phyloP scores from a whole-genome alignment of 2,888 invertebrate species.

The Abscondita cerata region DNA sequence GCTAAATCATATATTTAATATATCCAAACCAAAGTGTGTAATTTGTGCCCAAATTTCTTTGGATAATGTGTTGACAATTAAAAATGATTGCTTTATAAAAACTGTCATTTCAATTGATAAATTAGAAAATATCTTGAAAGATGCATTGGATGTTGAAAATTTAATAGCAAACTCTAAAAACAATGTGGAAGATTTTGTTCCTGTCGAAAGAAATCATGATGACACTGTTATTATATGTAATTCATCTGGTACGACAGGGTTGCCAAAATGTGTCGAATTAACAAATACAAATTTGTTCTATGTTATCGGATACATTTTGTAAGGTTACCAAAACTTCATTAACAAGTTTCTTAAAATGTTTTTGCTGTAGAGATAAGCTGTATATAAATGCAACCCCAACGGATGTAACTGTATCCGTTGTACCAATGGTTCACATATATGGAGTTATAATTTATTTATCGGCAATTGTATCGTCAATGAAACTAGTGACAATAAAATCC shows the following conservation, averaged over 20 bases:
- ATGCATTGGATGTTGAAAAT: too few relatives aligned
- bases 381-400: not conserved
- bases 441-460: slow-evolving; percentile 16
- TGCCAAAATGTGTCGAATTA: not conserved
- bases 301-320: not conserved
- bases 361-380: slow-evolving; percentile 6
- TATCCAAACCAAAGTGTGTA: not conserved
- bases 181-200: not conserved
- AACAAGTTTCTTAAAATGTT: slow-evolving; percentile 11
- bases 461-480: slow-evolving; percentile 11
- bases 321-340: not conserved
- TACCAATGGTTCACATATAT: slow-evolving; percentile 52
- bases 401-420: slow-evolving; percentile 53
- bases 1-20: not conserved
- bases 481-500: slow-evolving; percentile 38
- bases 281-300: not conserved
- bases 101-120: not conserved
- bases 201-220: not conserved
- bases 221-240: not conserved
- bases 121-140: not conserved
- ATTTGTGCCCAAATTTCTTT: not conserved
- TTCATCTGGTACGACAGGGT: slow-evolving; percentile 5
- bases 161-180: not conserved
- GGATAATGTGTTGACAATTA: not conserved
- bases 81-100: not conserved